Percentiles rank a stretch among this genome's conserved stretches.
These are phyloP conservation scores for Cephalopachus bancanus DNA, from an alignment of 2,797 vertebrate genomes.

Conservation along the genomic window DNA sequence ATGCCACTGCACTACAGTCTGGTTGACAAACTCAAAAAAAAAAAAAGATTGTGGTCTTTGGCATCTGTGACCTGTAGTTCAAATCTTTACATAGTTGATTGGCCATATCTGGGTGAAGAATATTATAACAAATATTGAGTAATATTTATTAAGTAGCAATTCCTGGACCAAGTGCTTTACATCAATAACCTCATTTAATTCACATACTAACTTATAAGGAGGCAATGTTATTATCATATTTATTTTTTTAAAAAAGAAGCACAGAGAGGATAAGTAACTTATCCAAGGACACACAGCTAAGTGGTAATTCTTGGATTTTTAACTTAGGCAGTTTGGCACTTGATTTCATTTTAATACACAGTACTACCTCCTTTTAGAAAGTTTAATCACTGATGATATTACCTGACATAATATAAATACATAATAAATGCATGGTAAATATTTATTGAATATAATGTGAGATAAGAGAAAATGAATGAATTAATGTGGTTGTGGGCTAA, in stretches of 20 bases:
- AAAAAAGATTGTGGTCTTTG: background rate
- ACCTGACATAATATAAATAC: background rate
- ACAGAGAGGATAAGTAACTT: background rate
- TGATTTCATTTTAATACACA: background rate
- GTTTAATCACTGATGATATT: background rate
- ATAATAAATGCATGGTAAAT: background rate
- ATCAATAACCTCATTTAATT: conserved; percentile 19
- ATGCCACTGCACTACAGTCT: no score
- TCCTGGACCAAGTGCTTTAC: background rate
- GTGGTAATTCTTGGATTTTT: conserved; percentile 4
- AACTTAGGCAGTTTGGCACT: background rate
- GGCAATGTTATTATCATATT: background rate
- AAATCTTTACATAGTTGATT: background rate
- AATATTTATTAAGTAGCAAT: background rate
- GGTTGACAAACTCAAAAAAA: no score
- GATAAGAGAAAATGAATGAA: background rate
- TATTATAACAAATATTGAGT: conserved; percentile 8
- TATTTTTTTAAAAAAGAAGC: conserved; percentile 4
- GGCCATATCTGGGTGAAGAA: background rate
- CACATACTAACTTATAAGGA: background rate
- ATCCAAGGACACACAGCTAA: background rate
- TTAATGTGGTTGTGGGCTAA: background rate
- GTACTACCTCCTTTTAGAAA: background rate
- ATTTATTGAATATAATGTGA: background rate
- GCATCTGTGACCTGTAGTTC: background rate